Evolutionary conservation across 2,113 vertebrate genomes (phyloP), one percentile per base, ranked within the genome.

Genomic region (Phaethornis superciliosus): DNA sequence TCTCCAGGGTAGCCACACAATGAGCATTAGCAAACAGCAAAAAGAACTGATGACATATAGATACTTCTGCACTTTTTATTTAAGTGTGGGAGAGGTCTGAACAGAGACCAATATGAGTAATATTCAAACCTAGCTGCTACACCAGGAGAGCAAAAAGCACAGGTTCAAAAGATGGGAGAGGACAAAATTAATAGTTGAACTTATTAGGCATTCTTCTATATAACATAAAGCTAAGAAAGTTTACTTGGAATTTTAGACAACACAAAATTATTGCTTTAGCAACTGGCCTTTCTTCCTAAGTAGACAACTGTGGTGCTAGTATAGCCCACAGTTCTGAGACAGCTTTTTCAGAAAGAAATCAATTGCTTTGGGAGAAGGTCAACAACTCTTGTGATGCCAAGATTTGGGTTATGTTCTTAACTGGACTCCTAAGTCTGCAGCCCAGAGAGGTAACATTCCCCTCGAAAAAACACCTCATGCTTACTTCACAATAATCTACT

Each of bases 341-440:
- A 46, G 46, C 46, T 46, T 46, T 46, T 46, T 19, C 18, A 46
- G 46, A 19, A 46, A 46, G 44, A 46, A 46, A 46, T 46, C 46
- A 46, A 19, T 46, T 7, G 46, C 22, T 49, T 49, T 49, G 49
- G 49, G 49, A 49, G 49, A 49, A 49, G 49, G 12, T 49, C 5
- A 76, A 15, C 21, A 63, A 21, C 26, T 79, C 47, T 44, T 15
- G 7, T 23, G 6, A 75, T 35, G 35, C 21, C n/a, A 65, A 81
- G 40, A n/a, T 51, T 58, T 71, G 27, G 12, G 42, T 10, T 63
- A 22, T 46, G 65, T 9, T 74, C 26, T 77, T n/a, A 54, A 69
- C 35, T 27, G 16, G 27, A 32, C 21, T 28, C 78, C 27, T 54
- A 60, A 79, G 6, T 13, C 37, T 63, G 42, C 0, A 0, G 63